Percentiles rank a stretch among this genome's conserved stretches.
phyloP scores from a whole-genome alignment of 1,140 invertebrate species.

The Apis florea region DNA sequence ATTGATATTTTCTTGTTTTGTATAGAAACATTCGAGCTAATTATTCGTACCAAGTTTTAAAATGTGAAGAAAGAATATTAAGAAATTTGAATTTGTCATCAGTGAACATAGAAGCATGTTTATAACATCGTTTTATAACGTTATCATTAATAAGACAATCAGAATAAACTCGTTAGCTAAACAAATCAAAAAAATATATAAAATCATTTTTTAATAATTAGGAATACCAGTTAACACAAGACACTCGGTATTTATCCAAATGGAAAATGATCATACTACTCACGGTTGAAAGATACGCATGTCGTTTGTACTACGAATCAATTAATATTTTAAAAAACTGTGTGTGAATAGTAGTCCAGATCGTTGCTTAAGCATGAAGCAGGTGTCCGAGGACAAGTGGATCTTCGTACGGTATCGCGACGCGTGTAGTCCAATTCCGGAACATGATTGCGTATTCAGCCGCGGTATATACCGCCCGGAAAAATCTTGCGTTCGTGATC shows the following conservation, averaged over 20 bases:
- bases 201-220: no score
- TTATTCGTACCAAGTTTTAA: no score
- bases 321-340: not conserved
- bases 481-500: conserved; percentile 54
- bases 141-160: no score
- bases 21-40: not conserved
- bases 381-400: conserved; percentile 9
- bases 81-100: no score
- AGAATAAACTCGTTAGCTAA: no score
- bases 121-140: no score
- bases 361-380: not conserved
- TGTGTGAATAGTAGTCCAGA: not conserved
- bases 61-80: no score
- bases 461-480: conserved; percentile 35
- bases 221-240: not conserved
- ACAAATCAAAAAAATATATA: no score
- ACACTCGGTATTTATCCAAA: not conserved
- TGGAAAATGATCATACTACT: not conserved
- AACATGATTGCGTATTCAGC: conserved; percentile 60
- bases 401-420: conserved; percentile 36
- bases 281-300: not conserved
- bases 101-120: no score
- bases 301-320: not conserved
- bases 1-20: not conserved
- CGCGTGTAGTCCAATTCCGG: conserved; percentile 27